Evolutionary conservation across 2,113 vertebrate species (phyloP), one percentile per base, ranked within the genome.

Genomic region (Brienomyrus longianalis): DNA sequence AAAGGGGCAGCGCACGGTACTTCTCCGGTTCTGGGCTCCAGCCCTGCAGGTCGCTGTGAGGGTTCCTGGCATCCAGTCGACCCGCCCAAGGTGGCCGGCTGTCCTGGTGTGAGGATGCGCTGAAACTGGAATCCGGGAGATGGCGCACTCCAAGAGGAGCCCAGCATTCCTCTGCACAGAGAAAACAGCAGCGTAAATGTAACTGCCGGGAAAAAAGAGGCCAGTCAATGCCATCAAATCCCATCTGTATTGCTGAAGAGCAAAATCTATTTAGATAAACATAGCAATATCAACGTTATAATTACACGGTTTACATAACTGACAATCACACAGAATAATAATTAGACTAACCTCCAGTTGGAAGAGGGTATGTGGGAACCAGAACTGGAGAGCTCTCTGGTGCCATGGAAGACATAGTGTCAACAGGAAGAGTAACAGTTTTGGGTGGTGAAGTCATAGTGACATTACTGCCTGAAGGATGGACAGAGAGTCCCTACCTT

Each of bases 311-410:
- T 70, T 45, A 47, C 15, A 21, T 86, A 31, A 15, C 45, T 5
- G 83, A 77, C 31, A 43, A 35, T 66, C 17, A 88, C 43, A 85
- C 74, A 84, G 83, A n/a, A 23, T 84, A 8, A n/a, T 84, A 48
- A n/a, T 84, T 84, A 85, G 43, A 90, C 96, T 93, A 83, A 98
- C 97, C 96, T 91, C 93, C 96, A 7, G 94, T 93, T 84, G 96
- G 96, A 43, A 97, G 94, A 0, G 95, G 94, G 66, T 96, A 97
- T 10, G 96, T 96, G n/a, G 93, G 93, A 31, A 97, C 92, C 3
- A 91, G 43, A 3, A 94, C 93, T 87, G 89, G 92, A 17, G 80
- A 27, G 62, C 83, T 91, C 54, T 91, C 93, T 91, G 92, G 52
- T 92, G 94, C 90, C 21, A 15, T 80, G 43, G 93, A 91, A 56